Conservation (phyloP, 2,113 vertebrate species). For the Carollia perspicillata region DNA sequence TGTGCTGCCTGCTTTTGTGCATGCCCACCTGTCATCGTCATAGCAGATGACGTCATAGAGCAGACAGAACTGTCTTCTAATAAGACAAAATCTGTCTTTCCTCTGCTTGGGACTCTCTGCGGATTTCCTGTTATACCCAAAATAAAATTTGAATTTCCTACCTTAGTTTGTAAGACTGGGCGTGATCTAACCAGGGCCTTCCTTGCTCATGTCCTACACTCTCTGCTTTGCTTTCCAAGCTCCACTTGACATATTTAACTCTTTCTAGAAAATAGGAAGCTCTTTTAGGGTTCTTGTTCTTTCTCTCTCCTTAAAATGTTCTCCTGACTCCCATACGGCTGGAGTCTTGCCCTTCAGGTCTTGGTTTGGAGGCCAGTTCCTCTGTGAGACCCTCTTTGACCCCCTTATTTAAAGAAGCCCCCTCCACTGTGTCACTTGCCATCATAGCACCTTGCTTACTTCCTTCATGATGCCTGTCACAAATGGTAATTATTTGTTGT, state of each 20-base stretch:
- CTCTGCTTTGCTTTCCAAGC: not conserved
- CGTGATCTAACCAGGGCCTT: fast-evolving
- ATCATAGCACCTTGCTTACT: not conserved
- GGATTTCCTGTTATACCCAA: not conserved
- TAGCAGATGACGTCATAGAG: too few species aligned
- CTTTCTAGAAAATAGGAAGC: conserved; percentile 1
- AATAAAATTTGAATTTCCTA: not conserved
- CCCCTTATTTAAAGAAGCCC: not conserved
- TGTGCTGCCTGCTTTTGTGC: not conserved
- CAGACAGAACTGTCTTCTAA: not conserved
- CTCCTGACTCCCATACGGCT: not conserved
- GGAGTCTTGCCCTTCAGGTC: not conserved
- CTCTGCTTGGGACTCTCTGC: not conserved
- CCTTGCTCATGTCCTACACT: not conserved
- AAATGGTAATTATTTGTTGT: not conserved
- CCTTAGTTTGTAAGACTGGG: not conserved
- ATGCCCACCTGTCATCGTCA: not conserved
- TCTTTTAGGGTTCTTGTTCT: not conserved
- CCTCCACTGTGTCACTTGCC: too few species aligned
- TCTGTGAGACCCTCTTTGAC: not conserved
- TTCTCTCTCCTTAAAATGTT: not conserved
- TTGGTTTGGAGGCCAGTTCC: not conserved
- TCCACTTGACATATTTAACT: not conserved
- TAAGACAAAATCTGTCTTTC: not conserved
- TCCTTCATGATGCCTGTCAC: not conserved